Evolutionary conservation across 2,113 vertebrate species (phyloP), one percentile per base, ranked within the genome.

Genomic region (Columba janthina): DNA sequence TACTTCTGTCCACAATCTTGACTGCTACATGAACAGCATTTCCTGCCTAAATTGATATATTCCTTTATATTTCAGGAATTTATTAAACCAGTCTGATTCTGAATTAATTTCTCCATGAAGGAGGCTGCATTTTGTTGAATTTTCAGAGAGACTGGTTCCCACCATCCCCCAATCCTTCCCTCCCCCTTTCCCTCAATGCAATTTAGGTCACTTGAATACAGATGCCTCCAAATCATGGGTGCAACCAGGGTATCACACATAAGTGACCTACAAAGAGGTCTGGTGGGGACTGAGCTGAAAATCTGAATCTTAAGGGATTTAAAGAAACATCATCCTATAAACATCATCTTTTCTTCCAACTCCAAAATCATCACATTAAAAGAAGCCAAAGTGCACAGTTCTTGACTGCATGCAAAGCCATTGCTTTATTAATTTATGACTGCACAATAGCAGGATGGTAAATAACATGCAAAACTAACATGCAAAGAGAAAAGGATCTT

Each of bases 371-470:
- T 67, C 56, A 64, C 64, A 66, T 83, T 79, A 74, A 73, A 85
- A 89, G 62, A 91, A 94, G 64, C 56, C 72, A 83, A 80, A 95
- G 82, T 40, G 85, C 75, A 83, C 40, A 90, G 71, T 60, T 70
- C 66, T 71, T 44, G 29, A 64, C 82, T 93, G 79, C 77, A 72
- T 44, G 34, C 3, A 2, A 94, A 95, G 46, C 24, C 1, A 0
- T 60, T 38, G 56, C 57, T 94, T 96, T 95, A 96, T 77, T 96
- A 95, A 96, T 95, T 95, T 90, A 97, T 94, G 88, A 83, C 67
- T 91, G 62, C 78, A 88, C 78, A 96, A 94, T 10, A 92, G 77
- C 51, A 62, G 29, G 74, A 85, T 28, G 11, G 78, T 96, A 96
- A 95, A 88, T 94, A 94, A 83, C 67, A 70, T 50, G 29, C 32